phyloP scores from a whole-genome alignment of 2,113 vertebrate species.

The Xenopus borealis region DNA sequence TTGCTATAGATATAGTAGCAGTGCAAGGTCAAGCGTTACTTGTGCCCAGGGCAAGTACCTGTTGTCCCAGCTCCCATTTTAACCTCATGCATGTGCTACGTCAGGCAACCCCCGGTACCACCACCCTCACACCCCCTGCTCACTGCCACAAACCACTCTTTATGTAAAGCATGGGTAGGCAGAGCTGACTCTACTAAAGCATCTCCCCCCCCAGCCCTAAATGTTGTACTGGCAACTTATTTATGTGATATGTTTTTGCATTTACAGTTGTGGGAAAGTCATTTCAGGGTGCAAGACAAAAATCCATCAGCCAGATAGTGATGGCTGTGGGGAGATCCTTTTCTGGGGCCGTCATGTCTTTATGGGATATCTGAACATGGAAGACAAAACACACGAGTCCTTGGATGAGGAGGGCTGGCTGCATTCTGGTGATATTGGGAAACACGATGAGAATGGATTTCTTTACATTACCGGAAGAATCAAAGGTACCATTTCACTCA shows the following conservation, averaged over 20 bases:
- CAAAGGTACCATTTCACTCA: constrained; percentile 71
- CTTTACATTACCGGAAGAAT: constrained; percentile 88
- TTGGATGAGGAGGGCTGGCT: constrained; percentile 85
- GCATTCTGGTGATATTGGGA: constrained; percentile 87
- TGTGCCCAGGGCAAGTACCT: too few species aligned
- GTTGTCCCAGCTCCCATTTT: too few species aligned
- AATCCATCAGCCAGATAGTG: constrained; percentile 65
- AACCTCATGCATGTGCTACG: too few species aligned
- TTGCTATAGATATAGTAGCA: too few species aligned
- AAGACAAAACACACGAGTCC: constrained; percentile 73
- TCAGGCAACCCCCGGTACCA: too few species aligned
- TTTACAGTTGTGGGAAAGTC: constrained; percentile 77
- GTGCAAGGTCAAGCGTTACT: too few species aligned
- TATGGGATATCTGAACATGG: constrained; percentile 89
- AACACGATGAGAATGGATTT: constrained; percentile 71
- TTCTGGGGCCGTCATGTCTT: constrained; percentile 88
- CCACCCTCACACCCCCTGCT: too few species aligned
- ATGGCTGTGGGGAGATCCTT: constrained; percentile 81
- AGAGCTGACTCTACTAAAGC: too few species aligned
- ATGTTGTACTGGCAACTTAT: too few species aligned
- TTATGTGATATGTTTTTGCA: not conserved
- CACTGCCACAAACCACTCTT: too few species aligned
- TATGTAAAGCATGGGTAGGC: too few species aligned
- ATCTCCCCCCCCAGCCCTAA: too few species aligned
- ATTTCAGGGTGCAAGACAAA: constrained; percentile 74